Evolutionary conservation across 30 jellyfish, hydroid and myxozoan species (phyloP).

Genomic region (Hydractinia echinata): DNA sequence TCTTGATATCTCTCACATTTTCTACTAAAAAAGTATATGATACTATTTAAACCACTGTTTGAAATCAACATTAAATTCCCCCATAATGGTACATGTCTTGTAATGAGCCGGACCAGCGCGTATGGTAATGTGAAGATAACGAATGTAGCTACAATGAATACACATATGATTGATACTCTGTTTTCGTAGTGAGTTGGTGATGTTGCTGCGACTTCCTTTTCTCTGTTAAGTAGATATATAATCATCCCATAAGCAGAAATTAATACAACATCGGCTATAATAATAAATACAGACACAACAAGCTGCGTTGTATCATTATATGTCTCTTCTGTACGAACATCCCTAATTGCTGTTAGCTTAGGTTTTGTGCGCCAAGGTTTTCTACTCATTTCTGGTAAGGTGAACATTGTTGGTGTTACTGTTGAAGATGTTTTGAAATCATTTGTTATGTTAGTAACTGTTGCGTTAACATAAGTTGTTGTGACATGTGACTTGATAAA

Average conservation of each 20-base stretch:
- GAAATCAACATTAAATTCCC: constrained; percentile 8
- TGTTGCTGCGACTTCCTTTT: background rate
- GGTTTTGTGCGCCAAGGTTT: background rate
- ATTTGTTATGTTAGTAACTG: background rate
- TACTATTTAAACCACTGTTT: constrained; percentile 25
- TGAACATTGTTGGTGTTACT: background rate
- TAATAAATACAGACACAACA: constrained; percentile 2
- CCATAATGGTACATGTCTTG: constrained; percentile 1
- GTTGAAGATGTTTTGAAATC: background rate
- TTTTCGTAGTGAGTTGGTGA: background rate
- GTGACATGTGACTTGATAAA: background rate
- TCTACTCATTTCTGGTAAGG: background rate
- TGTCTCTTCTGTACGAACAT: background rate
- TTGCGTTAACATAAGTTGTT: background rate
- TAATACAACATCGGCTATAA: constrained; percentile 12
- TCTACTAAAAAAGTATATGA: constrained; percentile 16
- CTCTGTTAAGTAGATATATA: background rate
- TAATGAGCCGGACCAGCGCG: background rate
- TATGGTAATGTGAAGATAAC: constrained; percentile 18
- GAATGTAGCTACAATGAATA: constrained; percentile 14
- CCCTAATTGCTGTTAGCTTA: background rate
- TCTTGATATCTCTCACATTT: constrained; percentile 6
- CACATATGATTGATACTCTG: constrained; percentile 1
- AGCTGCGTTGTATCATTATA: background rate
- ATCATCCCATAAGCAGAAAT: background rate